These are phyloP conservation scores for Protonibea diacanthus DNA, from an alignment of 2,797 vertebrate species.

Conservation along the genomic window DNA sequence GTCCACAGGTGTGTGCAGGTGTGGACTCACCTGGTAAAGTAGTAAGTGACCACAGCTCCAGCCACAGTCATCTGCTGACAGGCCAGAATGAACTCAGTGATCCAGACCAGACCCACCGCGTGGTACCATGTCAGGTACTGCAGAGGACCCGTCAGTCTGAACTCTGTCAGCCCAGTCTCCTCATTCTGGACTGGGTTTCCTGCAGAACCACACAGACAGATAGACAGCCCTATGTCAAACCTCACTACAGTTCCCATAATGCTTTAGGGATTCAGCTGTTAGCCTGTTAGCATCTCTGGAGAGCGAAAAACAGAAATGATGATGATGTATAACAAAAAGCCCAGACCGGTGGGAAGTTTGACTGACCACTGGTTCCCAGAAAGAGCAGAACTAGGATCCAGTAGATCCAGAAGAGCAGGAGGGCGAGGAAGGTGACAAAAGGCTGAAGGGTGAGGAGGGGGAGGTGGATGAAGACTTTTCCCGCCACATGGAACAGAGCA, in stretches of 20 bases:
- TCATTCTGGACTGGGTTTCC: conserved; percentile 91
- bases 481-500: conserved; percentile 96
- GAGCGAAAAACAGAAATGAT: too few species aligned
- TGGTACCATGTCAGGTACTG: conserved; percentile 99
- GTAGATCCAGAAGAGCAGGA: conserved; percentile 95
- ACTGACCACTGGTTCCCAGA: conserved; percentile 94
- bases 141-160: conserved; percentile 88
- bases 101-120: conserved; percentile 94
- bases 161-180: conserved; percentile 91
- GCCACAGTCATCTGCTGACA: conserved; percentile 99
- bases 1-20: not conserved
- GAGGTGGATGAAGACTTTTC: conserved; percentile 96
- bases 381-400: conserved; percentile 96
- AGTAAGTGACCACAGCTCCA: conserved; percentile 97
- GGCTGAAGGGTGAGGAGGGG: conserved; percentile 96
- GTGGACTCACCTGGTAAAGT: conserved; percentile 92
- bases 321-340: too few species aligned
- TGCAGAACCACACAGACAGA: conserved; percentile 57
- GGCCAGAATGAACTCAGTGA: conserved; percentile 97
- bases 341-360: too few species aligned
- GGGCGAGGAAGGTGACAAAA: conserved; percentile 95
- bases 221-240: not conserved
- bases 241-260: conserved; percentile 10
- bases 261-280: not conserved
- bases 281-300: too few species aligned